Base-by-base conservation (phyloP, 2,888 invertebrate genomes). In the Nephrotoma flavescens region DNA sequence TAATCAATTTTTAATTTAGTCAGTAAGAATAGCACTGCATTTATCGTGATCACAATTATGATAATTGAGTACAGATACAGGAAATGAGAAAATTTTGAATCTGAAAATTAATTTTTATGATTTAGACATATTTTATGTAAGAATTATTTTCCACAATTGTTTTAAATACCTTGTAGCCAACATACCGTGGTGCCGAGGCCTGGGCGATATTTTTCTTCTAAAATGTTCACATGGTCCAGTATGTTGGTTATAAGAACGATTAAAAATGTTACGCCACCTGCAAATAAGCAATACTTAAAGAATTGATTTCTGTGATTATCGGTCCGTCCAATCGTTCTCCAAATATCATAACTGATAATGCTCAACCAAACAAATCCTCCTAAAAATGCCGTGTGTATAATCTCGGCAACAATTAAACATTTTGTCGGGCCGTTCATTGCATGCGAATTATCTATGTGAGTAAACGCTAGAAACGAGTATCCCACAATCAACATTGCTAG, bases 321-420 rank as follows among this genome's bases (percentile, higher is more conserved):
- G 5, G 42, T 44, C 6, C 44, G 15, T 11, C 52, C 52, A 86
- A 86, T 41, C 1, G 86, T 86, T 92, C 96, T 95, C 95, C 96
- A 97, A 89, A 97, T 95, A 90, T 97, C 97, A 90, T 96, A 95
- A 90, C 96, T 96, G 93, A 97, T 97, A 41, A 96, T 95, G 90
- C 96, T 96, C 89, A 97, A 93, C 97, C 97, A 97, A 90, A 96
- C 95, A 92, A 97, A 97, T 89, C 96, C 95, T n/a, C 95, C 93
- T 92, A 96, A 93, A 90, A 96, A 96, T 88, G 94, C 94, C 41
- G 47, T 45, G 41, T 86, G 86, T 6, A 86, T 86, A 47, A 45
- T 41, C 5, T 45, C 31, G 31, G 45, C 45, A 6, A 45, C 7
- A 44, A 44, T 19, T 86, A 45, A 0, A 86, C 31, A 44, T 87